Conservation (phyloP, 1,140 invertebrate species). For the Cotesia typhae region DNA sequence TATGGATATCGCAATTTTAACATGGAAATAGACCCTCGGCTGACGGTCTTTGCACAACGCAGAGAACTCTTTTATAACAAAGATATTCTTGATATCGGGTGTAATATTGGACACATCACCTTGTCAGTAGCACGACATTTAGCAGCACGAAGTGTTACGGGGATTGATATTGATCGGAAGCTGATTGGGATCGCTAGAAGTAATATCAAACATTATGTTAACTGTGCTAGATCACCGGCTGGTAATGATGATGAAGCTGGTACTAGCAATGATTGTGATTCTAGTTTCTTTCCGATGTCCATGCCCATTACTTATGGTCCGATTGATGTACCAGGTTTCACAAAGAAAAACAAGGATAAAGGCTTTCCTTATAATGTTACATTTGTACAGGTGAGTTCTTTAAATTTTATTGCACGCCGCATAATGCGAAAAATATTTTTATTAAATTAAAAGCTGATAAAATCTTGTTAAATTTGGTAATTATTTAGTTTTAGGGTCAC, state of each 20-base stretch:
- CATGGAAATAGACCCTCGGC: slow-evolving; percentile 80
- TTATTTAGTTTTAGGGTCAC: too few species aligned
- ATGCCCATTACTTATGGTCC: slow-evolving; percentile 86
- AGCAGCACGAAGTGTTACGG: slow-evolving; percentile 84
- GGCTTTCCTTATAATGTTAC: slow-evolving; percentile 87
- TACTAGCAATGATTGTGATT: slow-evolving; percentile 48
- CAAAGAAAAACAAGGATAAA: slow-evolving; percentile 62
- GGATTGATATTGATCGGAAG: slow-evolving; percentile 94
- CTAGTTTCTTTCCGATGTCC: slow-evolving; percentile 82
- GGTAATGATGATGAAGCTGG: slow-evolving; percentile 52
- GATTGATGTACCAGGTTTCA: slow-evolving; percentile 73
- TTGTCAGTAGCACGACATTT: slow-evolving; percentile 86
- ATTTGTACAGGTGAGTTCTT: slow-evolving; percentile 79
- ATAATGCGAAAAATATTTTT: too few species aligned
- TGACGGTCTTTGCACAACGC: slow-evolving; percentile 81
- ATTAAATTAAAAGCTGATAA: too few species aligned
- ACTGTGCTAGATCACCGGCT: slow-evolving; percentile 61
- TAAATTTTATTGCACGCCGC: slow-evolving; percentile 20
- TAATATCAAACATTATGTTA: slow-evolving; percentile 83
- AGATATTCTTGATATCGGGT: slow-evolving; percentile 96
- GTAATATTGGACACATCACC: slow-evolving; percentile 96
- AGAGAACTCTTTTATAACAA: slow-evolving; percentile 87
- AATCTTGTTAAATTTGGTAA: too few species aligned
- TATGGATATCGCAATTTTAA: slow-evolving; percentile 92
- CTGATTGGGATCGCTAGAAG: slow-evolving; percentile 84